phyloP scores from a whole-genome alignment of 2,113 vertebrate species.

The Campylomormyrus tamandua region DNA sequence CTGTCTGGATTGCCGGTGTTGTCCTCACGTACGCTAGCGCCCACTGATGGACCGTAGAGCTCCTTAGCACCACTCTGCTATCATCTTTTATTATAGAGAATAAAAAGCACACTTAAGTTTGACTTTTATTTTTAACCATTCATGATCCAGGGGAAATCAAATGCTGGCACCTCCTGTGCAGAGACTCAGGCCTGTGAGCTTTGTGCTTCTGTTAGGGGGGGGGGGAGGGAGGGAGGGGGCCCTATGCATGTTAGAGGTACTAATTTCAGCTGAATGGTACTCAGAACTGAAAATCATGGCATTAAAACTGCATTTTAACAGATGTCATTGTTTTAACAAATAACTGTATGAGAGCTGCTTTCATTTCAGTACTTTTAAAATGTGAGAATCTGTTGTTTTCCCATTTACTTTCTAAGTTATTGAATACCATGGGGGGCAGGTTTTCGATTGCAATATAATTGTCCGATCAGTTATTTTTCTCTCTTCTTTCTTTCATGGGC shows the following conservation, averaged over 20 bases:
- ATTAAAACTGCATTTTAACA: conserved; percentile 52
- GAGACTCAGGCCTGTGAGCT: neutral
- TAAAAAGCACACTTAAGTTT: conserved; percentile 15
- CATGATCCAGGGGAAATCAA: neutral
- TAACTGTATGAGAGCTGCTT: conserved; percentile 53
- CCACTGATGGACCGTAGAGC: neutral
- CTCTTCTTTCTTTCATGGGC: neutral
- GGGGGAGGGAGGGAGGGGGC: neutral
- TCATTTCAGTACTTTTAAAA: conserved; percentile 61
- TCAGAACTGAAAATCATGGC: conserved; percentile 36
- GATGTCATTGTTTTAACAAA: conserved; percentile 24
- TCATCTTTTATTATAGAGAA: neutral
- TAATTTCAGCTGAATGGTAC: conserved; percentile 26
- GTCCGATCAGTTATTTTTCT: neutral
- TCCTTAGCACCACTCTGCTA: neutral
- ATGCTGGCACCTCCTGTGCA: neutral
- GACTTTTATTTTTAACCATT: neutral
- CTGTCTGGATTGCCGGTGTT: neutral
- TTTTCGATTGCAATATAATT: conserved; percentile 5
- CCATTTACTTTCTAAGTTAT: conserved; percentile 32
- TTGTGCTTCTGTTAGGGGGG: neutral
- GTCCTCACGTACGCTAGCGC: neutral
- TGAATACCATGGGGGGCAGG: conserved; percentile 2
- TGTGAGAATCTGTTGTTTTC: conserved; percentile 44
- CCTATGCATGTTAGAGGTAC: conserved; percentile 22